A percentile compares a stretch with the other conserved stretches of the same genome.
Evolutionary conservation across 2,888 invertebrate genomes (phyloP).

Genomic region (Eumerus sabulonum): DNA sequence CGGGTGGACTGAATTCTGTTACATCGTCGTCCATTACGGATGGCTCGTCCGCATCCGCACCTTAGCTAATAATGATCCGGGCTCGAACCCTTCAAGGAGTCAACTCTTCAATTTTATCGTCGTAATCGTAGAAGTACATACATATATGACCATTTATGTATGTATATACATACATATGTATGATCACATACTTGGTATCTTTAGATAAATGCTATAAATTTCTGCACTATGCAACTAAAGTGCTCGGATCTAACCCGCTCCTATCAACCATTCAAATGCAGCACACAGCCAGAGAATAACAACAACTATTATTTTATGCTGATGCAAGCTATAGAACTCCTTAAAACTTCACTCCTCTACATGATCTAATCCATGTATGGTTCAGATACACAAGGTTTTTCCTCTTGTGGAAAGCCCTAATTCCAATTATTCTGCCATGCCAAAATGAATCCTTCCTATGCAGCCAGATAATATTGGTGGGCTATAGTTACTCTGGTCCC

Average conservation of each 20-base stretch:
- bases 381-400: constrained; percentile 39
- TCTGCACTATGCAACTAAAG: constrained; percentile 47
- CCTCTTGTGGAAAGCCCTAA: constrained; percentile 55
- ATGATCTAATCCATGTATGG: constrained; percentile 18
- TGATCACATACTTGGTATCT: no score
- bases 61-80: no score
- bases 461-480: constrained; percentile 5
- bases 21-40: no score
- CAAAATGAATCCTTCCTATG: constrained; percentile 63
- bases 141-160: no score
- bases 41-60: no score
- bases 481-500: constrained; percentile 25
- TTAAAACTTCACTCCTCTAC: constrained; percentile 28
- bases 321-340: constrained; percentile 36
- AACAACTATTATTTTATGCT: constrained; percentile 59
- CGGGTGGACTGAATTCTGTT: no score
- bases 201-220: no score
- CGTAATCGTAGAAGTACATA: no score
- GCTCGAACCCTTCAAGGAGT: no score
- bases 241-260: neutral
- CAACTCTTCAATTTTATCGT: no score
- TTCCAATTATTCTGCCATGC: constrained; percentile 67
- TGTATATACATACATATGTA: no score
- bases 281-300: constrained; percentile 29
- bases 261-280: constrained; percentile 12